Percentiles rank a stretch among this genome's conserved stretches.
These are phyloP conservation scores for Melanogrammus aeglefinus DNA, from an alignment of 2,797 vertebrate genomes.

Conservation along the genomic window DNA sequence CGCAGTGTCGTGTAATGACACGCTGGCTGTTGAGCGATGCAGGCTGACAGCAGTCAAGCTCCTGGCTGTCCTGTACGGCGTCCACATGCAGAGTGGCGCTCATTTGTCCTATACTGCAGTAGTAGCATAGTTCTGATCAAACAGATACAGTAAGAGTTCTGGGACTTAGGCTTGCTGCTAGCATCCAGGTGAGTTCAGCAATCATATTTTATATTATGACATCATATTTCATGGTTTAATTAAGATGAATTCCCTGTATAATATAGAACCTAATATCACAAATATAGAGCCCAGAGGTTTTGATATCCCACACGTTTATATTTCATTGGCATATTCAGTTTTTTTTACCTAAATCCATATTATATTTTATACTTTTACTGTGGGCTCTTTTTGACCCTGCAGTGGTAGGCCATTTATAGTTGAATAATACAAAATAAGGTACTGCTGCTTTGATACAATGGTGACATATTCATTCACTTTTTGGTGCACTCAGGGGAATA, in stretches of 20 bases:
- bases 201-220: too few relatives aligned
- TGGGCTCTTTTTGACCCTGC: neutral
- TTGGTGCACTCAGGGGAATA: neutral
- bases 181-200: neutral
- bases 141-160: neutral
- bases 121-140: too few relatives aligned
- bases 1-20: slow-evolving; percentile 79
- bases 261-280: too few relatives aligned
- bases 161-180: neutral
- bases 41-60: slow-evolving; percentile 61
- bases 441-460: neutral
- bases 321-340: neutral
- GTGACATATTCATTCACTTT: too few relatives aligned
- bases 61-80: slow-evolving; percentile 38
- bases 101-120: slow-evolving; percentile 33
- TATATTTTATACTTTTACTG: neutral
- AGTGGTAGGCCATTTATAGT: neutral
- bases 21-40: slow-evolving; percentile 60
- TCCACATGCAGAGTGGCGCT: slow-evolving; percentile 60
- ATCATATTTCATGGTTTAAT: too few relatives aligned
- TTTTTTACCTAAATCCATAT: neutral
- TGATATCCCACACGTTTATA: too few relatives aligned
- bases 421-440: neutral
- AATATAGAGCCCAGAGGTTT: too few relatives aligned
- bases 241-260: too few relatives aligned